These are phyloP conservation scores for Sinopyrophorus schimmeli DNA, from an alignment of 2,888 invertebrate species.

Conservation along the genomic window DNA sequence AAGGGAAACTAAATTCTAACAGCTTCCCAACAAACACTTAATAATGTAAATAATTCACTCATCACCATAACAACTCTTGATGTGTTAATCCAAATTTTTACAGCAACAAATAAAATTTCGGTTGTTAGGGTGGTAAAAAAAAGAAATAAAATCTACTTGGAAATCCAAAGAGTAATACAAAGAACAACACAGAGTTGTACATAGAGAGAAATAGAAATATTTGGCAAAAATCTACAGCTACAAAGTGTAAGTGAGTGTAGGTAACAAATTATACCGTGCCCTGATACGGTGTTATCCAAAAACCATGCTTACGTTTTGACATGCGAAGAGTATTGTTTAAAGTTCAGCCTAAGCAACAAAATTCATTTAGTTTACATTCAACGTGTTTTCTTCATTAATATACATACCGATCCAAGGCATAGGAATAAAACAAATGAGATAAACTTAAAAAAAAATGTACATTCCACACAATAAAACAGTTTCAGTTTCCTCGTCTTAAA, in stretches of 20 bases:
- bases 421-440: conserved; percentile 14
- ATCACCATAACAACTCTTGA: no score
- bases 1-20: conserved; percentile 25
- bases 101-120: no score
- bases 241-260: conserved; percentile 38
- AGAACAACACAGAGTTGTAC: conserved; percentile 54
- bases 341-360: conserved; percentile 26
- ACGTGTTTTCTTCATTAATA: neutral
- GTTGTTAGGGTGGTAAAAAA: no score
- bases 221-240: conserved; percentile 39
- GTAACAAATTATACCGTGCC: conserved; percentile 43
- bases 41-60: conserved; percentile 10
- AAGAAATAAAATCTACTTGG: no score
- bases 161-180: conserved; percentile 35
- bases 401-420: conserved; percentile 10
- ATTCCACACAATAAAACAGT: no score
- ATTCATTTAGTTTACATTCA: conserved; percentile 4
- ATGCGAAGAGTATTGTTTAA: conserved; percentile 15
- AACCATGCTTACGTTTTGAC: conserved; percentile 27
- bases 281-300: conserved; percentile 42
- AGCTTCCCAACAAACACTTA: conserved; percentile 41
- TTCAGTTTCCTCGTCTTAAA: neutral
- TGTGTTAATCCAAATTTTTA: no score
- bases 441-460: no score
- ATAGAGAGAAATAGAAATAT: conserved; percentile 54